A percentile compares a stretch with the other conserved stretches of the same genome.
Evolutionary conservation across 2,888 invertebrate genomes (phyloP).

Genomic region (Dicycla oo): DNA sequence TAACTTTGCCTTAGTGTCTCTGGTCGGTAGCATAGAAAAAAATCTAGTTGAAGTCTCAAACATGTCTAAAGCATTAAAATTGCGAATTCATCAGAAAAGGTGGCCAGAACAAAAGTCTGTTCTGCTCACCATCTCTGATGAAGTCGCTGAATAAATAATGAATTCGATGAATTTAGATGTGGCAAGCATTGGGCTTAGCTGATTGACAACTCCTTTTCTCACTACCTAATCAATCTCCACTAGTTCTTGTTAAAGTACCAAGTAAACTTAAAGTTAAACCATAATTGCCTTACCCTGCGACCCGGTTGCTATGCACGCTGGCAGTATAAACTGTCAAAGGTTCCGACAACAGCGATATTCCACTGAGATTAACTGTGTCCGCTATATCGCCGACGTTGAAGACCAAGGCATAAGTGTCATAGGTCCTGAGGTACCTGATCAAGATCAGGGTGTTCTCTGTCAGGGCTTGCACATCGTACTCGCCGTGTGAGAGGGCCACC

Average conservation of each 20-base stretch:
- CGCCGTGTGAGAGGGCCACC: conserved; percentile 81
- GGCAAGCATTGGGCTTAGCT: background rate
- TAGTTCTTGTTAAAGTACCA: background rate
- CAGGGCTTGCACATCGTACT: conserved; percentile 75
- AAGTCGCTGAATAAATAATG: background rate
- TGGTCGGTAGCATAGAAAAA: background rate
- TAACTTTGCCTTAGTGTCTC: background rate
- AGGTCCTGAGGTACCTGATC: conserved; percentile 73
- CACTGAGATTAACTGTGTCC: conserved; percentile 81
- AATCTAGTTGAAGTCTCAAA: too few species aligned
- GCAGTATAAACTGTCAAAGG: conserved; percentile 75
- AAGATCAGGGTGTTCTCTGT: conserved; percentile 73
- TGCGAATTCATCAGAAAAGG: background rate
- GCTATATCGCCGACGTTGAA: conserved; percentile 87
- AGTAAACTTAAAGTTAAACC: background rate
- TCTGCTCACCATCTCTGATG: background rate
- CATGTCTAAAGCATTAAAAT: background rate
- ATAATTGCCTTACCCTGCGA: conserved; percentile 72
- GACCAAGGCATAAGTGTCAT: conserved; percentile 81
- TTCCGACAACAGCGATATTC: conserved; percentile 65
- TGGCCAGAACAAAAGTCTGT: background rate
- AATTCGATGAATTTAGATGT: background rate
- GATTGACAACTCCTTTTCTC: background rate
- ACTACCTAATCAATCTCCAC: background rate
- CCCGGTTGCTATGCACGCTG: conserved; percentile 76